Evolutionary conservation across 2,113 vertebrate species (phyloP).

Genomic region (Ia io): DNA sequence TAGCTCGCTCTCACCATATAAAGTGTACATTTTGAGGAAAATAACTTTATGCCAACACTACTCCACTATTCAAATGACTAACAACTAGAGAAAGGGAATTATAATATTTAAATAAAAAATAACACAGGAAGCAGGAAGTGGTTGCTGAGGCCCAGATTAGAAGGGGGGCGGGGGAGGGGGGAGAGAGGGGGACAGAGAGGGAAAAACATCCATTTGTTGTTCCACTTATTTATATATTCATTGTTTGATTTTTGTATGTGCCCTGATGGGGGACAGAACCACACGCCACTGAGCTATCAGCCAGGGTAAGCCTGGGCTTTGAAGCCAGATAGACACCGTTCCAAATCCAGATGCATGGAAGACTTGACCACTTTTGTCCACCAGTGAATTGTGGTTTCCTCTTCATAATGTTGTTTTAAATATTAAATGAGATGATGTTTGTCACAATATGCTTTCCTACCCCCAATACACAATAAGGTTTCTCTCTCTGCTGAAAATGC

Average conservation of each 20-base stretch:
- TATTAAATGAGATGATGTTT: background rate
- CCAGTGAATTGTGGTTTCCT: background rate
- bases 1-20: background rate
- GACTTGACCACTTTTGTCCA: background rate
- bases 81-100: background rate
- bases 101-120: background rate
- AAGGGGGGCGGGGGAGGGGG: background rate
- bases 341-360: background rate
- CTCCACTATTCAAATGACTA: background rate
- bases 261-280: too few species aligned
- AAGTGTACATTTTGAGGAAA: background rate
- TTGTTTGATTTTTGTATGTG: too few species aligned
- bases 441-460: background rate
- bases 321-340: background rate
- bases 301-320: background rate
- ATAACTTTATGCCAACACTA: background rate
- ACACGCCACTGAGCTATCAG: too few species aligned
- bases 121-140: background rate
- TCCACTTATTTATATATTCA: too few species aligned
- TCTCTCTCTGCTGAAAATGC: background rate
- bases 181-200: background rate
- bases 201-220: background rate
- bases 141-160: too few species aligned
- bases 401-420: background rate
- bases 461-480: background rate